Evolutionary conservation across 2,797 vertebrate genomes (phyloP), one percentile per base, ranked within the genome.

Genomic region (Pteropus rufus): DNA sequence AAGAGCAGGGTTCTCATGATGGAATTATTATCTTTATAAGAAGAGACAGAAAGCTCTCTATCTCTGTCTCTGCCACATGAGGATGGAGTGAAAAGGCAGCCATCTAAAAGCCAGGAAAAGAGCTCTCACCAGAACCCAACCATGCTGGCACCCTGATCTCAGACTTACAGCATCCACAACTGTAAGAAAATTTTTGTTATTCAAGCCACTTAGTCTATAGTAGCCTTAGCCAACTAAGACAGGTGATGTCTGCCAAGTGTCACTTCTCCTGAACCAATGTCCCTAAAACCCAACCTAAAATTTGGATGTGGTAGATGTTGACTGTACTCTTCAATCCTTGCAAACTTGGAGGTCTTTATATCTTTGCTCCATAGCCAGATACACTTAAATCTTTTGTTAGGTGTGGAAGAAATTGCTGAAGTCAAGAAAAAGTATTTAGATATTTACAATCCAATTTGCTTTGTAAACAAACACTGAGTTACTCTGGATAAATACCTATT

Each of bases 331-430:
- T 96, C 36, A 62, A 64, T 77, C 15, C 54, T 91, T 91, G 15
- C 7, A 92, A 41, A 80, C 36, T 58, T 76, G 3, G 46, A 85
- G n/a, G 21, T 0, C 52, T 86, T 92, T 81, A 39, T 88, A 23
- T 81, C 19, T 93, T 89, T 67, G 9, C 46, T 93, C 4, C 73
- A 34, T 3, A 95, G n/a, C 49, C 4, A 89, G 31, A 85, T 91
- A 23, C 21, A 91, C 39, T 91, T 75, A 94, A 96, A 91, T 93
- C 52, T 88, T 95, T 90, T 24, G 86, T 29, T 52, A 76, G 41
- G 7, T 80, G 0, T 5, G 65, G 76, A 70, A 96, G 34, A 73
- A 95, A 96, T 58, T 90, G 44, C 52, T 44, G 2, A 93, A 95
- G 44, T 19, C 46, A 79, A 92, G 36, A 83, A 73, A 94, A 93